Percentiles rank a stretch among this genome's conserved stretches.
These are phyloP conservation scores for Diadophis punctatus DNA, from an alignment of 2,113 vertebrate genomes.

Conservation along the genomic window DNA sequence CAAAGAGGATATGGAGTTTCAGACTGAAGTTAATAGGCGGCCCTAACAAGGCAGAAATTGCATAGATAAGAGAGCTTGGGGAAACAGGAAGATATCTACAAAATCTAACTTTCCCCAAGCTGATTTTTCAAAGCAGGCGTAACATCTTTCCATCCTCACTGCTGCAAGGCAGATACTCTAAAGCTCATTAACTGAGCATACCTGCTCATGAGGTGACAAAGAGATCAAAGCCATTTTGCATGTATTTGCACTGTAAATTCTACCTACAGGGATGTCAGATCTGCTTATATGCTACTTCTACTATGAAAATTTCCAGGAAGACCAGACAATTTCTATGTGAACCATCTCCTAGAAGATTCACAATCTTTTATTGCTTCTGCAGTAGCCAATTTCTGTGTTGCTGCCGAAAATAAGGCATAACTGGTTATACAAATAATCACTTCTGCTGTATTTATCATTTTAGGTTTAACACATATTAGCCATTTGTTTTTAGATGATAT, in stretches of 20 bases:
- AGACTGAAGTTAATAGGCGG: neutral
- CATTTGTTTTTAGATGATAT: neutral
- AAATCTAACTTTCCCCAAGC: neutral
- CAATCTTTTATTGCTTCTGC: neutral
- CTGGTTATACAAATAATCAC: neutral
- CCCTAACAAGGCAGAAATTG: neutral
- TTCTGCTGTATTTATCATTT: neutral
- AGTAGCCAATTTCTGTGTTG: neutral
- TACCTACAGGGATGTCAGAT: neutral
- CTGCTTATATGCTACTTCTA: neutral
- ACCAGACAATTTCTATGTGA: neutral
- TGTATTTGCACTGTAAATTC: neutral
- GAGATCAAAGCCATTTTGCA: neutral
- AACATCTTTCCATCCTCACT: neutral
- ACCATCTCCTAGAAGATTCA: neutral
- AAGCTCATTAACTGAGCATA: neutral
- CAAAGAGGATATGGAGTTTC: neutral
- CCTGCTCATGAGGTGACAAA: neutral
- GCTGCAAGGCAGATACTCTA: neutral
- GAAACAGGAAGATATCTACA: neutral
- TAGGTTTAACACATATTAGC: neutral
- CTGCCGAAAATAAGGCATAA: neutral
- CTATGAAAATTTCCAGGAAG: neutral
- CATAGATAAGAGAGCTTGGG: neutral
- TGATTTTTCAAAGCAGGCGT: neutral